Conservation (phyloP, 2,113 vertebrate genomes). For the Nesogale talazaci region DNA sequence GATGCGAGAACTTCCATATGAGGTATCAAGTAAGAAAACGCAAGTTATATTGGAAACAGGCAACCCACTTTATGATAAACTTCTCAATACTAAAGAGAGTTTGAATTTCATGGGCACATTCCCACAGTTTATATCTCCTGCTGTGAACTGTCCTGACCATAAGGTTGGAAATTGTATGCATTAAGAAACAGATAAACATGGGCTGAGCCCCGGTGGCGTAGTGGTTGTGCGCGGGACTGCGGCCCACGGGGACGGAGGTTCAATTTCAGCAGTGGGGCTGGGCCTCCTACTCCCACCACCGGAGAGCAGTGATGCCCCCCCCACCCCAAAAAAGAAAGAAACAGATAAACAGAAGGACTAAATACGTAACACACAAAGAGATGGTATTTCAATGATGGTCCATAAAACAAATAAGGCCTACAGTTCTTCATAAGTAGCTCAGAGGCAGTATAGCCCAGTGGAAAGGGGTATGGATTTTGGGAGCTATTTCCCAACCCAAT, state of each 20-base stretch:
- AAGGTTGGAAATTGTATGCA: background rate
- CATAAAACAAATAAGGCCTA: background rate
- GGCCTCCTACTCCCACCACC: too few relatives aligned
- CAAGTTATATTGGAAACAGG: slow-evolving; percentile 12
- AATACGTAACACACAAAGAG: background rate
- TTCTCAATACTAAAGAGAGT: background rate
- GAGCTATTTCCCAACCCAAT: background rate
- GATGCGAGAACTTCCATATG: background rate
- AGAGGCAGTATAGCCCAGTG: too few relatives aligned
- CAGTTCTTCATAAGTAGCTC: background rate
- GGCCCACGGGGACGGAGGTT: too few relatives aligned
- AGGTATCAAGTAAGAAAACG: background rate
- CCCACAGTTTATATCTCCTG: background rate
- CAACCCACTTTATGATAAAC: background rate
- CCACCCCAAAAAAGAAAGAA: too few relatives aligned
- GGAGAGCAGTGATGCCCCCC: too few relatives aligned
- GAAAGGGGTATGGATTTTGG: background rate
- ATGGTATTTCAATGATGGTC: background rate
- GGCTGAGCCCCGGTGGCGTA: too few relatives aligned
- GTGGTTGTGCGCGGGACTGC: too few relatives aligned
- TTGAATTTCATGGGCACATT: background rate
- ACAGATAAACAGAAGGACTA: background rate
- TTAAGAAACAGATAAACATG: too few relatives aligned
- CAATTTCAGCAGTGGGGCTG: too few relatives aligned
- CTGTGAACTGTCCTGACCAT: background rate